These are phyloP conservation scores for Labrus mixtus DNA, from an alignment of 2,113 vertebrate genomes.

Conservation along the genomic window DNA sequence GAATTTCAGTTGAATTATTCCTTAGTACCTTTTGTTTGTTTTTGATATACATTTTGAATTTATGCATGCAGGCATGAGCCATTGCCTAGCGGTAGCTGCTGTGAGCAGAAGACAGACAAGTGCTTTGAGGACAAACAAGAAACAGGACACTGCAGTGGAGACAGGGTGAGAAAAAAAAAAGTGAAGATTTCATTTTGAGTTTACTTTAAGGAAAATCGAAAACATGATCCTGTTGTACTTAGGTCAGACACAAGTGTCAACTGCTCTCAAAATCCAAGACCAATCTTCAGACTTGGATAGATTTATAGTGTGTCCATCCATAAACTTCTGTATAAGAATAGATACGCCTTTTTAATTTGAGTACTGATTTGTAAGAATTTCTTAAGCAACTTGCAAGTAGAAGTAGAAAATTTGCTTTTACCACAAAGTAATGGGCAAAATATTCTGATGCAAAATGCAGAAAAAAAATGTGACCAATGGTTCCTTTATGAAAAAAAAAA, in stretches of 20 bases:
- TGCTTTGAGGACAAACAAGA: slow-evolving; percentile 10
- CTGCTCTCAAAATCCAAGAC: neutral
- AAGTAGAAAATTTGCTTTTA: neutral
- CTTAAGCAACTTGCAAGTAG: slow-evolving; percentile 9
- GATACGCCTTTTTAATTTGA: neutral
- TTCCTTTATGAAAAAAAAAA: neutral
- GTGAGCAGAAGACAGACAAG: slow-evolving; percentile 25
- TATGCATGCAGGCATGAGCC: slow-evolving; percentile 60
- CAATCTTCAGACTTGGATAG: neutral
- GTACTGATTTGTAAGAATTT: slow-evolving; percentile 16
- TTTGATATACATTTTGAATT: slow-evolving; percentile 58
- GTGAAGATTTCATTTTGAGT: neutral
- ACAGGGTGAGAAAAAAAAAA: no score
- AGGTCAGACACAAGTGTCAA: slow-evolving; percentile 11
- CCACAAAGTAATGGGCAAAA: neutral
- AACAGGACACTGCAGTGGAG: slow-evolving; percentile 11
- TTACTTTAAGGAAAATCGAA: neutral
- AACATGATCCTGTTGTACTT: slow-evolving; percentile 9
- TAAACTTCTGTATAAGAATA: neutral
- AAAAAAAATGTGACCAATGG: slow-evolving; percentile 7
- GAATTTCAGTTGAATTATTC: slow-evolving; percentile 42
- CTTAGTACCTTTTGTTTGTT: slow-evolving; percentile 39
- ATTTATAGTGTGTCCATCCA: slow-evolving; percentile 25
- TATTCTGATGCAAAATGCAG: neutral
- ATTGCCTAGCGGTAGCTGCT: slow-evolving; percentile 51